Conservation (phyloP, 2,797 vertebrate genomes). For the Poeciliopsis infans region DNA sequence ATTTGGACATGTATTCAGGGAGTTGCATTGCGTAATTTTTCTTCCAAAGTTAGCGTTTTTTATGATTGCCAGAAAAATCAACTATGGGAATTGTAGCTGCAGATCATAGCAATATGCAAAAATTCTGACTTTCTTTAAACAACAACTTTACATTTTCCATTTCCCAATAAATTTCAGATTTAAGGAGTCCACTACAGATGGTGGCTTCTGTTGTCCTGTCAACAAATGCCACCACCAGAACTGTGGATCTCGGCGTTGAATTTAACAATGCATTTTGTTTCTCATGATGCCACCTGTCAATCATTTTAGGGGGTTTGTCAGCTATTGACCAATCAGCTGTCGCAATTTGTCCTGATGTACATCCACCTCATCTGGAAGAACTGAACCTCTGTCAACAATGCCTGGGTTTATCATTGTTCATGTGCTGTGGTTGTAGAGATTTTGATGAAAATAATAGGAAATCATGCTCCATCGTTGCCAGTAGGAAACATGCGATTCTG, state of each 20-base stretch:
- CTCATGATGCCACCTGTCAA: no score
- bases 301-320: no score
- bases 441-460: no score
- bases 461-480: no score
- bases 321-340: no score
- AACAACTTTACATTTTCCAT: not conserved
- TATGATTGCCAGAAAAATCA: not conserved
- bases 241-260: not conserved
- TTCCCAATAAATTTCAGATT: not conserved
- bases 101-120: not conserved
- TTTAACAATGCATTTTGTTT: no score
- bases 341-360: no score
- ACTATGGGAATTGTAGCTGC: not conserved
- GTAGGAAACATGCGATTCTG: no score
- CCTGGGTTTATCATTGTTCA: no score
- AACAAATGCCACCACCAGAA: not conserved
- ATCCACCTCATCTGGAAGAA: no score
- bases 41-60: not conserved
- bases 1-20: not conserved
- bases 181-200: not conserved
- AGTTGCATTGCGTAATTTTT: not conserved
- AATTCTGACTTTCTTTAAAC: not conserved
- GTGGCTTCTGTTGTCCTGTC: not conserved
- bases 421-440: no score
- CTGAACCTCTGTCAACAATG: no score